Conservation (phyloP, 2,797 vertebrate species). For the Brachyalestes nurse region DNA sequence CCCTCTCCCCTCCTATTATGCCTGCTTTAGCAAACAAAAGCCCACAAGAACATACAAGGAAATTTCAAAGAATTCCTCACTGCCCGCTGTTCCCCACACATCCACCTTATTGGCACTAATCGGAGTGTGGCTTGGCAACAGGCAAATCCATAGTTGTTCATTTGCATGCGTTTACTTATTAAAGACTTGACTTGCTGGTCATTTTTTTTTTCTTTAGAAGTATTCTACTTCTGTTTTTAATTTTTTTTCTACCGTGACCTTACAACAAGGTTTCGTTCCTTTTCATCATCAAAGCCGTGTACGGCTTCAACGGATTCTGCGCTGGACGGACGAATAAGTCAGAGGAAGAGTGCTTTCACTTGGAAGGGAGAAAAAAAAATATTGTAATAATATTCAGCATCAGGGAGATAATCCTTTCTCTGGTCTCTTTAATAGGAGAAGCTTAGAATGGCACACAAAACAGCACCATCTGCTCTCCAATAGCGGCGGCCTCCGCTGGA, state of each 20-base stretch:
- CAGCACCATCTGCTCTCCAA: conserved; percentile 60
- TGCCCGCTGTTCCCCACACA: conserved; percentile 6
- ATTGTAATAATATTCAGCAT: conserved; percentile 59
- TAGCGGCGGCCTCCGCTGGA: conserved; percentile 43
- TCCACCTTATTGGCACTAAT: conserved; percentile 44
- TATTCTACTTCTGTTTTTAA: neutral
- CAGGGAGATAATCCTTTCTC: conserved; percentile 58
- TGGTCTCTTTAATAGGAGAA: conserved; percentile 60
- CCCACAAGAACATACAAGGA: neutral
- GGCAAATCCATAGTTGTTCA: conserved; percentile 37
- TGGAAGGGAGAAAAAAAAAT: conserved; percentile 26
- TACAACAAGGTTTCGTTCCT: conserved; percentile 36
- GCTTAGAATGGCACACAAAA: conserved; percentile 61
- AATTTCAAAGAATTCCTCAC: conserved; percentile 31
- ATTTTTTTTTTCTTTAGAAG: conserved; percentile 40
- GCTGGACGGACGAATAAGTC: conserved; percentile 39
- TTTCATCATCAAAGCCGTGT: conserved; percentile 44
- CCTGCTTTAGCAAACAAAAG: conserved; percentile 24
- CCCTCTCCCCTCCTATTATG: neutral
- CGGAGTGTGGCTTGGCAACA: conserved; percentile 22
- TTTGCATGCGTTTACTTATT: conserved; percentile 31
- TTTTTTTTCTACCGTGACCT: conserved; percentile 29
- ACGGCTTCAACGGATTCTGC: conserved; percentile 13
- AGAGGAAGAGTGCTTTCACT: conserved; percentile 43
- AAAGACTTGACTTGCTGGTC: conserved; percentile 28